Evolutionary conservation across 2,888 invertebrate genomes (phyloP).

Genomic region (Metalampra italica): DNA sequence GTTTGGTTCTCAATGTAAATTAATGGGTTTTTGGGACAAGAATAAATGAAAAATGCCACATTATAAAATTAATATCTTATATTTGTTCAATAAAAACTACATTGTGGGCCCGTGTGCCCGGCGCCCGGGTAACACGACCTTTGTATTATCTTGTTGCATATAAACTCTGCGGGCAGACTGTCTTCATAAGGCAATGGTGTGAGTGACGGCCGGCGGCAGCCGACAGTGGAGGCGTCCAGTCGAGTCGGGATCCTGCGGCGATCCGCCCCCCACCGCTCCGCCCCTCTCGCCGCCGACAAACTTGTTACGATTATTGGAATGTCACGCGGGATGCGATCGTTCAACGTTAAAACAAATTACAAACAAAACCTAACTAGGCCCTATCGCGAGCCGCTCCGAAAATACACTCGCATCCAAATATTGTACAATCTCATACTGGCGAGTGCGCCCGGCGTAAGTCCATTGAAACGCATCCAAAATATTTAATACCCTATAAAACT

Average conservation of each 20-base stretch:
- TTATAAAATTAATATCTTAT: slow-evolving; percentile 79
- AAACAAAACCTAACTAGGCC: slow-evolving; percentile 67
- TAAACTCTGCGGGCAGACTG: slow-evolving; percentile 79
- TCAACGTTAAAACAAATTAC: slow-evolving; percentile 58
- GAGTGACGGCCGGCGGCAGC: slow-evolving; percentile 47
- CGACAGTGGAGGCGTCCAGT: slow-evolving; percentile 52
- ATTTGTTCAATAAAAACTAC: slow-evolving; percentile 79
- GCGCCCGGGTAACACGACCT: slow-evolving; percentile 78
- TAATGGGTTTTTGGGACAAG: background rate
- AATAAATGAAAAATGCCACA: slow-evolving; percentile 54
- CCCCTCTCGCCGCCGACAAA: slow-evolving; percentile 46
- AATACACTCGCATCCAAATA: slow-evolving; percentile 56
- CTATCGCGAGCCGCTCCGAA: slow-evolving; percentile 49
- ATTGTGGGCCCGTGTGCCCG: slow-evolving; percentile 77
- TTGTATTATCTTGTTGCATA: slow-evolving; percentile 77
- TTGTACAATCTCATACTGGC: slow-evolving; percentile 63
- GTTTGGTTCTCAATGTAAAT: background rate
- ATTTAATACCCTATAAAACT: slow-evolving; percentile 76
- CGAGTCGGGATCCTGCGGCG: background rate
- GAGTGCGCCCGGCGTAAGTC: slow-evolving; percentile 44
- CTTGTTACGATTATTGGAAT: slow-evolving; percentile 73
- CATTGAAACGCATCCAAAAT: slow-evolving; percentile 59
- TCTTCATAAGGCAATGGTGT: slow-evolving; percentile 77
- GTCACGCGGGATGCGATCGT: slow-evolving; percentile 73
- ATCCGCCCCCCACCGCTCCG: slow-evolving; percentile 37